Conservation (phyloP, 2,113 vertebrate genomes). For the Seriola rivoliana region DNA sequence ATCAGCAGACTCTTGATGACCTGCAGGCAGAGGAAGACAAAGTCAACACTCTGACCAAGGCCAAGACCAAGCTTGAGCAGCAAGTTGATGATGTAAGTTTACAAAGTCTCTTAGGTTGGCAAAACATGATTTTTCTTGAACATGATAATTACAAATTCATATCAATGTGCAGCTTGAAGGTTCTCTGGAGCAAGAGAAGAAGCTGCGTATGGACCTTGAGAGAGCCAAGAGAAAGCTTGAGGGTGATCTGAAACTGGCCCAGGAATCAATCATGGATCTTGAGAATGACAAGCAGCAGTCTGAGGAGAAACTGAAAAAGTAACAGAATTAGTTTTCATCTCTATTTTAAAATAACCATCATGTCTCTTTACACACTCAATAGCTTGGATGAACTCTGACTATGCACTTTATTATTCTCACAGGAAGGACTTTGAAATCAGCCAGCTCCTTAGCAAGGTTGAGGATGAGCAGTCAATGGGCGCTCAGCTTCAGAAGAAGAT, state of each 20-base stretch:
- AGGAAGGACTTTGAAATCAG: constrained; percentile 77
- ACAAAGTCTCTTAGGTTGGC: background rate
- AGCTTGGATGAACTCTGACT: background rate
- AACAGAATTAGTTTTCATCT: constrained; percentile 22
- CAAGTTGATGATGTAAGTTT: constrained; percentile 28
- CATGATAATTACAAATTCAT: background rate
- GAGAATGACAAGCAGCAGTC: too few species aligned
- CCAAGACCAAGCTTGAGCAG: constrained; percentile 21
- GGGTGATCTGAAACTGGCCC: constrained; percentile 79
- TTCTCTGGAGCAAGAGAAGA: constrained; percentile 90
- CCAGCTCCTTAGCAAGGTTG: constrained; percentile 74
- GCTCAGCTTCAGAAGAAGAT: constrained; percentile 78
- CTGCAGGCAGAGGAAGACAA: constrained; percentile 27
- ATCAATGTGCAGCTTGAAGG: constrained; percentile 81
- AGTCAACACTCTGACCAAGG: constrained; percentile 27
- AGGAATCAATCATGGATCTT: constrained; percentile 74
- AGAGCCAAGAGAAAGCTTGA: constrained; percentile 82
- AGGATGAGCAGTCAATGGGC: constrained; percentile 76
- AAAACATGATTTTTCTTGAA: background rate
- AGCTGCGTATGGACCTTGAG: constrained; percentile 88
- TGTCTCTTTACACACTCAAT: background rate
- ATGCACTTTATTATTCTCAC: background rate
- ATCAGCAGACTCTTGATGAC: constrained; percentile 26
- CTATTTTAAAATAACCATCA: background rate
- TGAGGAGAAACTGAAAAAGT: background rate